These are phyloP conservation scores for Karalla daura DNA, from an alignment of 2,797 vertebrate genomes.

Conservation along the genomic window DNA sequence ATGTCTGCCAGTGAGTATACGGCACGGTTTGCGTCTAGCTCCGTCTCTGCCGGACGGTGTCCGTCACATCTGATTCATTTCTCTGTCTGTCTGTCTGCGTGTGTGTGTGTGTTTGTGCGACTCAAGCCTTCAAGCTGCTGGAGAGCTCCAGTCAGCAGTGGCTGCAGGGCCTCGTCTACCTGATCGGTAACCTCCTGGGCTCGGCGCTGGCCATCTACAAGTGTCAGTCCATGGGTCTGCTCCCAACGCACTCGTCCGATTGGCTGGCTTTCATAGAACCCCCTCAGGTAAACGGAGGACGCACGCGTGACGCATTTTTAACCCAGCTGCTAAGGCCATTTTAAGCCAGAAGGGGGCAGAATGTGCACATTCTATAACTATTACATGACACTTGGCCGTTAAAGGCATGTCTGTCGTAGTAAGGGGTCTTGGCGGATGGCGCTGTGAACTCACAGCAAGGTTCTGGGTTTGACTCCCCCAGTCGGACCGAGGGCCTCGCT, in stretches of 20 bases:
- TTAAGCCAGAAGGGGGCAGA: conserved; percentile 29
- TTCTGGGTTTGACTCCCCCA: no score
- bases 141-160: conserved; percentile 97
- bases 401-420: no score
- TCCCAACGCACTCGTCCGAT: conserved; percentile 96
- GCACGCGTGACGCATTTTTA: no score
- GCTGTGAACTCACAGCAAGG: no score
- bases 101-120: conserved; percentile 4
- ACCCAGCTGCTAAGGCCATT: background rate
- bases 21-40: accelerated
- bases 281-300: conserved; percentile 85
- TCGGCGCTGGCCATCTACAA: conserved; percentile 96
- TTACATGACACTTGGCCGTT: no score
- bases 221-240: conserved; percentile 97
- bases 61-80: background rate
- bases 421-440: no score
- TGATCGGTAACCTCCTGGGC: conserved; percentile 93
- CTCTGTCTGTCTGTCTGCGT: background rate
- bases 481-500: no score
- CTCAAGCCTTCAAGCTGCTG: conserved; percentile 94
- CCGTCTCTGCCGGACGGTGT: no score
- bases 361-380: no score
- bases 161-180: conserved; percentile 94
- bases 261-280: conserved; percentile 97
- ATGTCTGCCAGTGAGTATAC: conserved; percentile 91